These are phyloP conservation scores for Oscheius sp. DNA, from an alignment of 2,888 invertebrate genomes.

Conservation along the genomic window DNA sequence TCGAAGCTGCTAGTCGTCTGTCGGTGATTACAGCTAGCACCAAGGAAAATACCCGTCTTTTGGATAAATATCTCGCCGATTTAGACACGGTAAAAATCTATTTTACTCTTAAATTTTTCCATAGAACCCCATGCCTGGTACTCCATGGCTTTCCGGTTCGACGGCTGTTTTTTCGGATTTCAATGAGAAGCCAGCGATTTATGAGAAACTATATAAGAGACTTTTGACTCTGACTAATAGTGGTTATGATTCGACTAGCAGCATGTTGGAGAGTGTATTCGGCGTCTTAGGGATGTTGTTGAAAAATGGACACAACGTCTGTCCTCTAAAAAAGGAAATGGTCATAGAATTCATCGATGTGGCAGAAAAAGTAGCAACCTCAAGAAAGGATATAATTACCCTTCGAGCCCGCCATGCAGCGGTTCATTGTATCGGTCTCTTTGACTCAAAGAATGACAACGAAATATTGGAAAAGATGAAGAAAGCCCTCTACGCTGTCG, in stretches of 20 bases:
- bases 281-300: slow-evolving; percentile 36
- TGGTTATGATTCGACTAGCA: slow-evolving; percentile 36
- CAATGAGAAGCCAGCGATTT: not conserved
- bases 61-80: slow-evolving; percentile 20
- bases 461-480: not conserved
- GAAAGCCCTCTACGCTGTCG: slow-evolving; percentile 38
- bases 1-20: slow-evolving; percentile 14
- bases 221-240: slow-evolving; percentile 27
- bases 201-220: slow-evolving; percentile 8
- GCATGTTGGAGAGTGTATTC: slow-evolving; percentile 36
- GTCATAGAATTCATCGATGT: slow-evolving; percentile 27
- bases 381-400: slow-evolving; percentile 49
- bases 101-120: not conserved
- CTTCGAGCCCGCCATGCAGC: slow-evolving; percentile 40
- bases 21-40: slow-evolving; percentile 4
- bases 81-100: not conserved
- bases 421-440: slow-evolving; percentile 36
- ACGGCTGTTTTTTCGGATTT: not conserved
- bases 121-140: slow-evolving; percentile 20
- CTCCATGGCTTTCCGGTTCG: slow-evolving; percentile 15
- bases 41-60: not conserved
- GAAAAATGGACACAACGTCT: slow-evolving; percentile 4
- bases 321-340: not conserved
- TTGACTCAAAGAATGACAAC: not conserved
- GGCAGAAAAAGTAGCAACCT: slow-evolving; percentile 48